phyloP scores from a whole-genome alignment of 1,140 invertebrate genomes.

The Trinorchestia longiramus region DNA sequence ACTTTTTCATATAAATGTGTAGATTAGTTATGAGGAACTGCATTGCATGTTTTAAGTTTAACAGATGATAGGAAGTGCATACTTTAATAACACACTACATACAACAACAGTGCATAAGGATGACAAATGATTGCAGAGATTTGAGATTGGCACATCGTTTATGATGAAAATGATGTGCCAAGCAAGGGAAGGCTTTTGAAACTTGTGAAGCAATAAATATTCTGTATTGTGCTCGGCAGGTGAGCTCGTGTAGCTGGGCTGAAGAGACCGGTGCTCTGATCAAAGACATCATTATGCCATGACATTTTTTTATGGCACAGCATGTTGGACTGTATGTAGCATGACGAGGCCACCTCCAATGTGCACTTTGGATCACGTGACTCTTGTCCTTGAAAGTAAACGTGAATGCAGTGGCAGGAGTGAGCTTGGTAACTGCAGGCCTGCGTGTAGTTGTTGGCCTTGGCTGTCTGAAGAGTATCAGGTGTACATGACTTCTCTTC shows the following conservation, averaged over 20 bases:
- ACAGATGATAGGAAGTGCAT: too few species aligned
- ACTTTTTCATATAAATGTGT: too few species aligned
- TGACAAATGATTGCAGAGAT: too few species aligned
- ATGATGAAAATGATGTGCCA: too few species aligned
- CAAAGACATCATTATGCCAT: background rate
- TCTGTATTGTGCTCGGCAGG: background rate
- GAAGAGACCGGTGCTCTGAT: background rate
- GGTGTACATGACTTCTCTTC: background rate
- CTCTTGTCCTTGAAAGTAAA: background rate
- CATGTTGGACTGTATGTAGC: background rate
- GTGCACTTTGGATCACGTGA: background rate
- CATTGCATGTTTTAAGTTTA: too few species aligned
- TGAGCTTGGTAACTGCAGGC: background rate
- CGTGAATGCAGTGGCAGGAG: background rate
- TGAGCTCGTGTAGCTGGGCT: background rate
- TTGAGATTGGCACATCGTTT: too few species aligned
- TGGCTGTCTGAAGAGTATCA: background rate
- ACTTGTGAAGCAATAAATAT: background rate
- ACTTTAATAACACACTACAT: too few species aligned
- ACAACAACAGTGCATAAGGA: too few species aligned
- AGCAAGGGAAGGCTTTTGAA: too few species aligned
- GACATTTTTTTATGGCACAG: background rate
- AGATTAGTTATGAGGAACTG: too few species aligned
- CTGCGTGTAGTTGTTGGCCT: background rate
- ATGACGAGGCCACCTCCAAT: background rate